Conservation (phyloP, 1,140 invertebrate species). For the Ericerus pela region DNA sequence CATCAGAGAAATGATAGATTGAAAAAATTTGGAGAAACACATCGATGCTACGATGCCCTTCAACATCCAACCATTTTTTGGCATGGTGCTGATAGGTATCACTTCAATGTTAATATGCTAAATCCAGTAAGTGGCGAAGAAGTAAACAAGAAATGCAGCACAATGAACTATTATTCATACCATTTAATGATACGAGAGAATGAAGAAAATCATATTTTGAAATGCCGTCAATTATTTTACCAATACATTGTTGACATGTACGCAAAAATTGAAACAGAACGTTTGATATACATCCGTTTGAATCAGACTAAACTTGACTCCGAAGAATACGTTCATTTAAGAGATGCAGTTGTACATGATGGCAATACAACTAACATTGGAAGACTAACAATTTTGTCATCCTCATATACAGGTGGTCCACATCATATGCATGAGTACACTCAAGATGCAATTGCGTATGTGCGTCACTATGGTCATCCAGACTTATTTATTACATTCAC, state of each 20-base stretch:
- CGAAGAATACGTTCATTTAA: constrained; percentile 26
- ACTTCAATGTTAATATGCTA: constrained; percentile 30
- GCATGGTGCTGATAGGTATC: constrained; percentile 34
- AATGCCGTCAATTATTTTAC: constrained; percentile 25
- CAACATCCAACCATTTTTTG: constrained; percentile 36
- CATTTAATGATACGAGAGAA: constrained; percentile 27
- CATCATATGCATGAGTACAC: constrained; percentile 34
- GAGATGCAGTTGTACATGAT: constrained; percentile 20
- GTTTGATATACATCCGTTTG: constrained; percentile 27
- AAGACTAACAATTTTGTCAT: constrained; percentile 27
- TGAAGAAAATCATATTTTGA: constrained; percentile 23
- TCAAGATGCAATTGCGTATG: constrained; percentile 37
- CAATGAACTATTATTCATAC: constrained; percentile 32
- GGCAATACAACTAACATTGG: constrained; percentile 19
- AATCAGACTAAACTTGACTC: constrained; percentile 28
- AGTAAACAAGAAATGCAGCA: constrained; percentile 29
- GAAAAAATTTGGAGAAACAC: constrained; percentile 31
- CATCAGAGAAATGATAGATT: constrained; percentile 25
- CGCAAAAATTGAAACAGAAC: constrained; percentile 30
- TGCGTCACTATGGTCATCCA: constrained; percentile 30
- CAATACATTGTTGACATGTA: constrained; percentile 32
- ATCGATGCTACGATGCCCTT: constrained; percentile 33
- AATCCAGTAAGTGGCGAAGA: too few relatives aligned
- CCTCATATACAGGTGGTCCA: constrained; percentile 29
- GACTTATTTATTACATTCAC: constrained; percentile 17